Percentiles rank a stretch among this genome's conserved stretches.
phyloP scores from a whole-genome alignment of 2,888 invertebrate species.

The Caenorhabditis sp. region DNA sequence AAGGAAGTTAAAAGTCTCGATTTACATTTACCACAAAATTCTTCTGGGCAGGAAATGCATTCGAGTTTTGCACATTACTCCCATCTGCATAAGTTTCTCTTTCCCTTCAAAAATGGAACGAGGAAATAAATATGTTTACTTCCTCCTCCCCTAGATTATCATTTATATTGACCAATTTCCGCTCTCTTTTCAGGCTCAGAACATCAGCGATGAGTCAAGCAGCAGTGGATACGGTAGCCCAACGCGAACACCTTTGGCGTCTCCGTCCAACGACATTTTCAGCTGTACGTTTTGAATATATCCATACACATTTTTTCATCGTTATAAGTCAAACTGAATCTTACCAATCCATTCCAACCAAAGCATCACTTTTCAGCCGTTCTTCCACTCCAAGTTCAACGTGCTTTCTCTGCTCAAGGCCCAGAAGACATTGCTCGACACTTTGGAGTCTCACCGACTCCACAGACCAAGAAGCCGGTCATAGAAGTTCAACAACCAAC shows the following conservation, averaged over 20 bases:
- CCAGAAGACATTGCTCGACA: constrained; percentile 66
- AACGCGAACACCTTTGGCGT: constrained; percentile 81
- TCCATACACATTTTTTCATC: no score
- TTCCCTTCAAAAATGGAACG: neutral
- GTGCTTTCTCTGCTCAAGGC: constrained; percentile 68
- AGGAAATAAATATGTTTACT: constrained; percentile 6
- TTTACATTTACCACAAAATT: no score
- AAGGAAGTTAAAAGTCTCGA: no score
- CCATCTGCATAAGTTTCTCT: neutral
- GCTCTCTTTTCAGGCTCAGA: constrained; percentile 57
- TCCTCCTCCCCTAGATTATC: neutral
- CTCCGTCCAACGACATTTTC: constrained; percentile 69
- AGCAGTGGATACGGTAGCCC: constrained; percentile 81
- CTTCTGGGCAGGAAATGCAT: no score
- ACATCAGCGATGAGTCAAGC: constrained; percentile 65
- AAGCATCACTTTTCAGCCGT: constrained; percentile 57
- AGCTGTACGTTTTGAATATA: constrained; percentile 63
- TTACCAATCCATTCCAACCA: neutral
- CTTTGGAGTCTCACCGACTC: constrained; percentile 66
- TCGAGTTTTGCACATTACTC: no score
- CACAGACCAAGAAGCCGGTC: constrained; percentile 18
- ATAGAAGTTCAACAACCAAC: constrained; percentile 12
- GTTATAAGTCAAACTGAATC: no score
- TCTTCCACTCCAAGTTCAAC: constrained; percentile 69
- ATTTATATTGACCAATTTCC: constrained; percentile 19